These are phyloP conservation scores for Hypsopygia costalis DNA, from an alignment of 2,888 invertebrate genomes.

Conservation along the genomic window DNA sequence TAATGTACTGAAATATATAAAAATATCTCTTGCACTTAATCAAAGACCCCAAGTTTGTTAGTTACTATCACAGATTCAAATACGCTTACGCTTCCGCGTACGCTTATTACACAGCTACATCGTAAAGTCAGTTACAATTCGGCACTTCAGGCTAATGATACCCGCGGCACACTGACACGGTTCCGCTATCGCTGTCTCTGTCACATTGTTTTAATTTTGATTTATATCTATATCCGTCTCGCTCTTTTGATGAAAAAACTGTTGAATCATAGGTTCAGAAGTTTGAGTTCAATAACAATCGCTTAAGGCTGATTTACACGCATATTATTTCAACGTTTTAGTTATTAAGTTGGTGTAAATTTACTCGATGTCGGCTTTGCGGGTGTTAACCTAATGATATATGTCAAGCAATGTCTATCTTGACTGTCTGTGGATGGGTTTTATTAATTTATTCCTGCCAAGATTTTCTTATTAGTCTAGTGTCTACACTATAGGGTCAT, in stretches of 20 bases:
- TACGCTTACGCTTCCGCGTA: conserved; percentile 5
- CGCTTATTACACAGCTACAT: neutral
- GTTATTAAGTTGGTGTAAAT: no score
- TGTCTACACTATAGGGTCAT: no score
- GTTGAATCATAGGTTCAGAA: neutral
- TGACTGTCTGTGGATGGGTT: no score
- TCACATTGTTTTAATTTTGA: conserved; percentile 13
- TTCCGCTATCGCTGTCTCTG: conserved; percentile 9
- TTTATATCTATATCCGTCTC: conserved; percentile 8
- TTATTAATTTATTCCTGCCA: no score
- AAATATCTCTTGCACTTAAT: no score
- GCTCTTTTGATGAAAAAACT: neutral
- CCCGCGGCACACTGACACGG: conserved; percentile 19
- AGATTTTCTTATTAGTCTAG: no score
- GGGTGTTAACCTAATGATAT: no score
- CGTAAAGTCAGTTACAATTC: conserved; percentile 11
- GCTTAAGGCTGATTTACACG: conserved; percentile 1
- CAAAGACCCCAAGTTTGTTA: no score
- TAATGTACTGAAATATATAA: no score
- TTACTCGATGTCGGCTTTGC: no score
- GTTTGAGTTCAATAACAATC: neutral
- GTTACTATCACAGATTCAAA: no score
- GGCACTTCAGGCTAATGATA: conserved; percentile 11
- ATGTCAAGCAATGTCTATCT: no score
- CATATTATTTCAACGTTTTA: neutral